These are phyloP conservation scores for Drosophila kikkawai DNA, from an alignment of 1,140 invertebrate genomes.

Conservation along the genomic window DNA sequence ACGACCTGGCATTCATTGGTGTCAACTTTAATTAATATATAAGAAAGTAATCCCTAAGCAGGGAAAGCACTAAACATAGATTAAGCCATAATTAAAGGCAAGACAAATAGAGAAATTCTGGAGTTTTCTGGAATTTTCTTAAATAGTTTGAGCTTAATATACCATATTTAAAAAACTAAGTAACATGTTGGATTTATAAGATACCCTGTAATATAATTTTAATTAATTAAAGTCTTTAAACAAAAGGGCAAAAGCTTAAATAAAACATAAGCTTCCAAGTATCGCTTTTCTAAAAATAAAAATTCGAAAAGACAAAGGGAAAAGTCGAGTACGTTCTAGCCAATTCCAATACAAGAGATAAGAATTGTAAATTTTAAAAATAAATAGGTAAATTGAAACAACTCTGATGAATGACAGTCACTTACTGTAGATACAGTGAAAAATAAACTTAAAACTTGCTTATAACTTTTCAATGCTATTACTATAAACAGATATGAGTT, in stretches of 20 bases:
- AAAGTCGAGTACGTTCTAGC: not conserved
- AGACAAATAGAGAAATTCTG: not conserved
- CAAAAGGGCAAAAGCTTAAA: not conserved
- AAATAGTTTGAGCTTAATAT: not conserved
- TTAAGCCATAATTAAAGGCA: not conserved
- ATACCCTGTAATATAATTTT: not conserved
- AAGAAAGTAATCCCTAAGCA: not conserved
- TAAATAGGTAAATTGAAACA: too few species aligned
- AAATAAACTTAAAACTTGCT: not conserved
- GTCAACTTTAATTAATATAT: slow-evolving; percentile 6
- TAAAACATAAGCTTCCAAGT: not conserved
- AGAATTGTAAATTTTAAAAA: too few species aligned
- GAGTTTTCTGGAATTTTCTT: not conserved
- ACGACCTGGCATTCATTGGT: not conserved
- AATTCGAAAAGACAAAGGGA: not conserved
- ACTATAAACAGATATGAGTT: not conserved
- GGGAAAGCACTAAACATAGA: not conserved
- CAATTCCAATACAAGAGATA: not conserved
- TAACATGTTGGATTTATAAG: not conserved
- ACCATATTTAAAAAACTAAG: too few species aligned
- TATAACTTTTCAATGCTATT: not conserved
- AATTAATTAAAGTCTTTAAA: not conserved
- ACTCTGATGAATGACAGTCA: too few species aligned
- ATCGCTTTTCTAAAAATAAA: not conserved
- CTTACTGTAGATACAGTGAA: not conserved